A percentile compares a stretch with the other conserved stretches of the same genome.
Conservation (phyloP, 1,140 invertebrate species). For the Spodoptera frugiperda region DNA sequence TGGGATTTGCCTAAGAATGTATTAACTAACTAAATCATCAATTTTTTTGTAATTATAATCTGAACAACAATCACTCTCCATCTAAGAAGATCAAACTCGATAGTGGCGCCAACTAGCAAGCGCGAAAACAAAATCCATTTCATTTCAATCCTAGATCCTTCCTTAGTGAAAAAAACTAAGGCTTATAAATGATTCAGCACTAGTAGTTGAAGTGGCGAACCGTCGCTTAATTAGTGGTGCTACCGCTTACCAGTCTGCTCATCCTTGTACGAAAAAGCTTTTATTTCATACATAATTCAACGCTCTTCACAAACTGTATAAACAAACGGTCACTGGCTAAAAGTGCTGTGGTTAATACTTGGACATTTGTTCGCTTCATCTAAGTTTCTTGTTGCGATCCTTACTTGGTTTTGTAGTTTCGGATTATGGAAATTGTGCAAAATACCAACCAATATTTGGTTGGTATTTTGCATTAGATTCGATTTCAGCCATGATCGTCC, state of each 20-base stretch:
- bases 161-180: neutral
- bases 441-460: no score
- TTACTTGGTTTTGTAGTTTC: neutral
- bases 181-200: slow-evolving; percentile 25
- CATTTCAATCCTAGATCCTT: slow-evolving; percentile 17
- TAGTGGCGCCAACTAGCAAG: neutral
- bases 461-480: no score
- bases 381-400: neutral
- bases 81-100: no score
- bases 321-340: slow-evolving; percentile 6
- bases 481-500: no score
- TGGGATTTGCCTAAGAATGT: no score
- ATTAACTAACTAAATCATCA: no score
- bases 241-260: slow-evolving; percentile 17
- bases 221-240: slow-evolving; percentile 31
- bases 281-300: slow-evolving; percentile 26
- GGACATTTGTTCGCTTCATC: neutral
- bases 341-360: slow-evolving; percentile 24
- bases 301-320: slow-evolving; percentile 11
- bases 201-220: slow-evolving; percentile 24
- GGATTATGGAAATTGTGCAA: no score
- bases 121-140: neutral
- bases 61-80: no score
- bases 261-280: slow-evolving; percentile 34
- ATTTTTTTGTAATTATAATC: no score